These are phyloP conservation scores for Stichodactyla mertensii DNA, from an alignment of 64 coral and sea anemone genomes.

Conservation along the genomic window DNA sequence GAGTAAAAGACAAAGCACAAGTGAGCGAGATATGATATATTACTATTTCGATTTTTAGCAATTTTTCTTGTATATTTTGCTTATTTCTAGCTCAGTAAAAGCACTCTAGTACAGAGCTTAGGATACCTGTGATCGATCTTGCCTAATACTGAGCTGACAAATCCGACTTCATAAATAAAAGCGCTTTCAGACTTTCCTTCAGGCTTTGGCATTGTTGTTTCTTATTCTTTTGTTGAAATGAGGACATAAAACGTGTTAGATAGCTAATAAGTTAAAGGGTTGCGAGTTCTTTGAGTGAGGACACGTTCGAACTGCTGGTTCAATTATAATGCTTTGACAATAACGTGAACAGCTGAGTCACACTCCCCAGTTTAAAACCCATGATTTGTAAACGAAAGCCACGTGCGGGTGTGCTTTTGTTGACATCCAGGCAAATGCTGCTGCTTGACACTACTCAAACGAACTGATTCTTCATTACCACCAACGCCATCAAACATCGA, in stretches of 20 bases:
- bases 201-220: background rate
- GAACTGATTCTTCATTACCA: background rate
- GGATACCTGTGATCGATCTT: no score
- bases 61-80: no score
- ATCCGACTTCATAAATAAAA: no score
- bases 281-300: background rate
- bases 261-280: background rate
- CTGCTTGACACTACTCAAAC: background rate
- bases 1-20: no score
- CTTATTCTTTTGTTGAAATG: background rate
- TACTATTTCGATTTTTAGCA: no score
- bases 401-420: constrained; percentile 9
- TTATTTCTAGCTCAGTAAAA: no score
- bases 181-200: no score
- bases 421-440: background rate
- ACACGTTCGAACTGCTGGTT: background rate
- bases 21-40: no score
- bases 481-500: no score
- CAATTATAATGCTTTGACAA: background rate
- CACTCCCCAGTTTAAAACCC: background rate
- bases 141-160: no score
- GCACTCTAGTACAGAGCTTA: no score
- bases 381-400: constrained; percentile 1
- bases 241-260: background rate
- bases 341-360: background rate